Percentiles rank a stretch among this genome's conserved stretches.
Evolutionary conservation across 2,888 invertebrate species (phyloP).

Genomic region (Exocentrus adspersus): DNA sequence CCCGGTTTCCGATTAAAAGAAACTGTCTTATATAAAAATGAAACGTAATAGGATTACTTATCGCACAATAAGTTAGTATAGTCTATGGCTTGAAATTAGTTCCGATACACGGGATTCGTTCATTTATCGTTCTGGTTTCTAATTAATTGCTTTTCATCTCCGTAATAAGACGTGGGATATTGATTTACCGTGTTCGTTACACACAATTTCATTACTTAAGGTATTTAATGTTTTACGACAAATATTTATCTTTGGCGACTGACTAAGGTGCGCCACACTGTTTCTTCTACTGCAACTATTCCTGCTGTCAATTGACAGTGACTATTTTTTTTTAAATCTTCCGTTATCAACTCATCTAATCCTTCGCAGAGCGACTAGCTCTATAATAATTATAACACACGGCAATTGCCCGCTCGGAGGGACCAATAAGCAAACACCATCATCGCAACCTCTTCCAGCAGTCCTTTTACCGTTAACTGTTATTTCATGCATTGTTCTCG

Average conservation of each 20-base stretch:
- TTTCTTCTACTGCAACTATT: too few relatives aligned
- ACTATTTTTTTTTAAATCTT: too few relatives aligned
- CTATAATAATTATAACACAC: constrained; percentile 37
- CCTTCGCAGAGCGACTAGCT: constrained; percentile 14
- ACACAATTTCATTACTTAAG: too few relatives aligned
- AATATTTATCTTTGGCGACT: too few relatives aligned
- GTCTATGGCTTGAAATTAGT: neutral
- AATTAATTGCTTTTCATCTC: too few relatives aligned
- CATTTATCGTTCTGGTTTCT: too few relatives aligned
- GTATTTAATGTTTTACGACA: too few relatives aligned
- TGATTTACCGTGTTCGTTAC: too few relatives aligned
- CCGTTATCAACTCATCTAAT: neutral
- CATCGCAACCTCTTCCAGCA: constrained; percentile 50
- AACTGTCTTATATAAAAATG: neutral
- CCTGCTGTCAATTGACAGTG: too few relatives aligned
- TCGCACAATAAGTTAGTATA: neutral
- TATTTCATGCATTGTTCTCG: constrained; percentile 55
- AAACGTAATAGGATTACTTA: neutral
- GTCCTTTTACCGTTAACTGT: constrained; percentile 53
- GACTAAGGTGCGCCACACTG: too few relatives aligned
- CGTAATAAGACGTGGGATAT: too few relatives aligned
- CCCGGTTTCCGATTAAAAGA: neutral
- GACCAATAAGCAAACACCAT: constrained; percentile 52
- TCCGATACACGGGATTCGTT: neutral
- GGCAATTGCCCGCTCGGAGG: constrained; percentile 40